Percentiles rank a stretch among this genome's conserved stretches.
Evolutionary conservation across 2,888 invertebrate species (phyloP).

Genomic region (Sesamia inferens): DNA sequence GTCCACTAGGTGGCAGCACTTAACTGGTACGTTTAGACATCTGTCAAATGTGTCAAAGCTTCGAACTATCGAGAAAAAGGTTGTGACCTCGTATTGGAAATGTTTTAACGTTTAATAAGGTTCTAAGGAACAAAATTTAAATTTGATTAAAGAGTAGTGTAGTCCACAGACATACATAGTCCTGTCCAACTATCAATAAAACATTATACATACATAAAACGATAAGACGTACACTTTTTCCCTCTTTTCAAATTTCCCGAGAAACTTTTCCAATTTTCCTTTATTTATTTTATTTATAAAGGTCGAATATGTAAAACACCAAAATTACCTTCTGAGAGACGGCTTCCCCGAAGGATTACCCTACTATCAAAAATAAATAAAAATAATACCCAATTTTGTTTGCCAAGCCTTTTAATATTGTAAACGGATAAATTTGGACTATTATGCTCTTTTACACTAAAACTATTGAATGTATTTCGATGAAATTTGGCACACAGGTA

Average conservation of each 20-base stretch:
- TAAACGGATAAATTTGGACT: no score
- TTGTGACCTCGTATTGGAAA: neutral
- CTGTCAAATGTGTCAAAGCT: neutral
- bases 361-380: constrained; percentile 17
- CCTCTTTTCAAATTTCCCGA: neutral
- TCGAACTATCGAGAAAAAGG: neutral
- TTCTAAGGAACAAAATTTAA: neutral
- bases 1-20: no score
- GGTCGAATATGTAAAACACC: neutral
- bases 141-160: neutral
- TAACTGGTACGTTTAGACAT: no score
- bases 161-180: neutral
- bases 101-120: neutral
- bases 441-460: no score
- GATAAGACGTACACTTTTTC: no score
- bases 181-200: neutral
- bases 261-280: neutral
- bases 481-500: no score
- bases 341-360: constrained; percentile 1
- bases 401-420: neutral
- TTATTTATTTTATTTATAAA: neutral
- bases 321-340: neutral
- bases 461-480: no score
- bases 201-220: no score
- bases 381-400: constrained; percentile 16